A percentile compares a stretch with the other conserved stretches of the same genome.
Evolutionary conservation across 2,113 vertebrate genomes (phyloP).

Genomic region (Trogon surrucura): DNA sequence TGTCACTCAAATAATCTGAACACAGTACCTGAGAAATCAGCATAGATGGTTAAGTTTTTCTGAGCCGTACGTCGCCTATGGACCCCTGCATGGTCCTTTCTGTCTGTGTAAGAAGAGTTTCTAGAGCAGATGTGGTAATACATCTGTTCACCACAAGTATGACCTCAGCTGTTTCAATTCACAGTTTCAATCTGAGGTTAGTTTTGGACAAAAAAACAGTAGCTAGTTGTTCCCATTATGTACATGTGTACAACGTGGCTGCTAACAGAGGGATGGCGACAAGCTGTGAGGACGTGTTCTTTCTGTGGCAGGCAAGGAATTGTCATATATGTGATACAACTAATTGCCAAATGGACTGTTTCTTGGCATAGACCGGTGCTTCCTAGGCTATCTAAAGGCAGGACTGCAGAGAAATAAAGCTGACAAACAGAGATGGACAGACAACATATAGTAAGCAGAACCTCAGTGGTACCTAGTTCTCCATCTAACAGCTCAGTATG

Average conservation of each 20-base stretch:
- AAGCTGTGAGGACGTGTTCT: not conserved
- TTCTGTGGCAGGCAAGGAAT: not conserved
- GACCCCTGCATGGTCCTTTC: not conserved
- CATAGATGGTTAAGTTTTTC: not conserved
- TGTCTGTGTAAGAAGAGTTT: not conserved
- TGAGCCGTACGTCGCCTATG: not conserved
- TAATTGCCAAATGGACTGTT: not conserved
- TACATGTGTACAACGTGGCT: not conserved
- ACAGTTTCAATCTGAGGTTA: not conserved
- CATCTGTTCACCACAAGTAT: not conserved
- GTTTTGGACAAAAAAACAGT: not conserved
- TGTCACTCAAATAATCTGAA: not conserved
- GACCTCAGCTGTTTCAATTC: not conserved
- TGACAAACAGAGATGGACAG: not conserved
- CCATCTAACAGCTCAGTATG: not conserved
- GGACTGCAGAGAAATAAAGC: not conserved
- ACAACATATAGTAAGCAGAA: not conserved
- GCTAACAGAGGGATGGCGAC: accelerated
- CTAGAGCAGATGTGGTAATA: not conserved
- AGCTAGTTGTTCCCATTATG: not conserved
- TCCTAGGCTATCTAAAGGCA: not conserved
- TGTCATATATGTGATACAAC: not conserved
- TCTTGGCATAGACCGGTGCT: accelerated
- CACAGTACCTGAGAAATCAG: not conserved
- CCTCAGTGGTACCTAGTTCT: not conserved